Conservation (phyloP, 1,140 invertebrate species). For the Elysia chlorotica region DNA sequence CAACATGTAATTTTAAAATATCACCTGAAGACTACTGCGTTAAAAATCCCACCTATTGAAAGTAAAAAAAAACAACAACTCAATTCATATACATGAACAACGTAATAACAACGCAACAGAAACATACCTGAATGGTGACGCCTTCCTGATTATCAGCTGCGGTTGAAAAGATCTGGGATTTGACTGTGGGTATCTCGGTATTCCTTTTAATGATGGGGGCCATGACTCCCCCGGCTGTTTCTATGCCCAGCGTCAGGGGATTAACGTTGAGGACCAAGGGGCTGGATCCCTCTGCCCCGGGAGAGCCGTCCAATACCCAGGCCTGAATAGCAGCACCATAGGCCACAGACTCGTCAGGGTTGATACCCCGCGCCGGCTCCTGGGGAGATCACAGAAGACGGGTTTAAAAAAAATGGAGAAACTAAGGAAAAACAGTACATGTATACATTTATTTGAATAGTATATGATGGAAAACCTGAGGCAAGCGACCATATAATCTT, state of each 20-base stretch:
- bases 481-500: no score
- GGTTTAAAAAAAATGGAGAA: neutral
- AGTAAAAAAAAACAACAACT: no score
- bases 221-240: slow-evolving; percentile 99
- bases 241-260: slow-evolving; percentile 97
- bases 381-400: slow-evolving; percentile 26
- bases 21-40: no score
- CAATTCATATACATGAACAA: no score
- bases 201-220: slow-evolving; percentile 97
- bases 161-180: slow-evolving; percentile 98
- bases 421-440: neutral
- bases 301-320: slow-evolving; percentile 71
- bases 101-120: no score
- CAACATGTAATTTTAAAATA: no score
- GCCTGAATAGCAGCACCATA: slow-evolving; percentile 99
- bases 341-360: slow-evolving; percentile 81
- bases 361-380: slow-evolving; percentile 96
- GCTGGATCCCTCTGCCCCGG: slow-evolving; percentile 69
- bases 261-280: slow-evolving; percentile 97
- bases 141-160: slow-evolving; percentile 99
- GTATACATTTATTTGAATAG: neutral
- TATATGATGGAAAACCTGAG: no score
- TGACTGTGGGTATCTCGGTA: slow-evolving; percentile 99
- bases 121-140: slow-evolving; percentile 94
- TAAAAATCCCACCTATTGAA: no score